phyloP scores from a whole-genome alignment of 2,797 vertebrate genomes.

The Callimico goeldii region DNA sequence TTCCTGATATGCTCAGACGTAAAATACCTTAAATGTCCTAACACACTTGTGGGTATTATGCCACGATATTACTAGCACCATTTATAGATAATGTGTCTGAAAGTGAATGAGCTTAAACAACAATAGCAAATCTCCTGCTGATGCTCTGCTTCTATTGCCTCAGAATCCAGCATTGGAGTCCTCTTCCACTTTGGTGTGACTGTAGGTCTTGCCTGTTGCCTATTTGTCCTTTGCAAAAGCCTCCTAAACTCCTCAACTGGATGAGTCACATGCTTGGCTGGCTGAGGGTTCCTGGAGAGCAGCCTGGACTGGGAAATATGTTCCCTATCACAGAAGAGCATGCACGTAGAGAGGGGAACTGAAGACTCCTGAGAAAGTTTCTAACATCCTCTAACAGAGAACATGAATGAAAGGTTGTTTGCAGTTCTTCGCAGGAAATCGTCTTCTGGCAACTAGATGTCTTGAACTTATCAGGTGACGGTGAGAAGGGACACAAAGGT shows the following conservation, averaged over 20 bases:
- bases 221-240: not conserved
- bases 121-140: not conserved
- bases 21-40: not conserved
- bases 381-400: conserved; percentile 55
- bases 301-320: not conserved
- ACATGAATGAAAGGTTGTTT: conserved; percentile 51
- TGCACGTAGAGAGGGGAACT: conserved; percentile 30
- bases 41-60: not conserved
- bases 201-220: not conserved
- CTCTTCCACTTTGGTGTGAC: not conserved
- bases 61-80: not conserved
- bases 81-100: not conserved
- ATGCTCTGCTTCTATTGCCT: not conserved
- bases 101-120: not conserved
- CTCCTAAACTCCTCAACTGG: not conserved
- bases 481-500: not conserved
- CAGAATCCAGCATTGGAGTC: not conserved
- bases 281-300: not conserved
- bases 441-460: conserved; percentile 24
- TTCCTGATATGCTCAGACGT: not conserved
- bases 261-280: not conserved
- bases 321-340: not conserved
- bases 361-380: conserved; percentile 48
- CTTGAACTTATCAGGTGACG: conserved; percentile 63
- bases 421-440: conserved; percentile 41